A percentile compares a stretch with the other conserved stretches of the same genome.
phyloP scores from a whole-genome alignment of 1,140 invertebrate species.

The Lepidostoma basale region DNA sequence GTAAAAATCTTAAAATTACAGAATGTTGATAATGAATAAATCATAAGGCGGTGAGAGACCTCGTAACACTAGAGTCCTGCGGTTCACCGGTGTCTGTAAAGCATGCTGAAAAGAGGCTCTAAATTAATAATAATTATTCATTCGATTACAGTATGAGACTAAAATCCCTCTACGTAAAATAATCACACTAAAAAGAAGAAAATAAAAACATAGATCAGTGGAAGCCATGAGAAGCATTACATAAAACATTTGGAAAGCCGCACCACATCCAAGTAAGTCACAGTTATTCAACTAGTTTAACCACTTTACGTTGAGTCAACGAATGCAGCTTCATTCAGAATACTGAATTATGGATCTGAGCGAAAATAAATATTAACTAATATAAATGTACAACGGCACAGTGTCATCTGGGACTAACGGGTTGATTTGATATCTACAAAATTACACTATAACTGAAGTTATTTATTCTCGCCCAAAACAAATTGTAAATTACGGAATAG shows the following conservation, averaged over 20 bases:
- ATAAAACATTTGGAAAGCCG: conserved; percentile 10
- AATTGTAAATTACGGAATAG: no score
- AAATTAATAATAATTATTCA: conserved; percentile 9
- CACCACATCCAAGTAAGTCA: no score
- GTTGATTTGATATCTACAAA: no score
- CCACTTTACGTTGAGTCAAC: no score
- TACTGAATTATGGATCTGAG: no score
- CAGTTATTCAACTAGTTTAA: no score
- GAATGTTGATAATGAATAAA: background rate
- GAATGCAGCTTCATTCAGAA: no score
- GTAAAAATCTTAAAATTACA: background rate
- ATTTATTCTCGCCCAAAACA: no score
- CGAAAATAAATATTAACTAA: no score
- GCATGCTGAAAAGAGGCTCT: conserved; percentile 28
- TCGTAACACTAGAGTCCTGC: background rate
- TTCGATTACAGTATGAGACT: background rate
- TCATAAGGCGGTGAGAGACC: background rate
- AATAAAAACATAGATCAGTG: background rate
- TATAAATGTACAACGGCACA: no score
- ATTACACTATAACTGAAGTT: no score
- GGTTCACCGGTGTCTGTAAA: background rate
- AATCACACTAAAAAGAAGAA: conserved; percentile 24
- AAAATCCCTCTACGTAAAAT: background rate
- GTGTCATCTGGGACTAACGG: no score
- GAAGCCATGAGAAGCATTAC: conserved; percentile 1